Base-by-base conservation (phyloP, 2,797 vertebrate genomes). In the Enteromius fasciolatus region DNA sequence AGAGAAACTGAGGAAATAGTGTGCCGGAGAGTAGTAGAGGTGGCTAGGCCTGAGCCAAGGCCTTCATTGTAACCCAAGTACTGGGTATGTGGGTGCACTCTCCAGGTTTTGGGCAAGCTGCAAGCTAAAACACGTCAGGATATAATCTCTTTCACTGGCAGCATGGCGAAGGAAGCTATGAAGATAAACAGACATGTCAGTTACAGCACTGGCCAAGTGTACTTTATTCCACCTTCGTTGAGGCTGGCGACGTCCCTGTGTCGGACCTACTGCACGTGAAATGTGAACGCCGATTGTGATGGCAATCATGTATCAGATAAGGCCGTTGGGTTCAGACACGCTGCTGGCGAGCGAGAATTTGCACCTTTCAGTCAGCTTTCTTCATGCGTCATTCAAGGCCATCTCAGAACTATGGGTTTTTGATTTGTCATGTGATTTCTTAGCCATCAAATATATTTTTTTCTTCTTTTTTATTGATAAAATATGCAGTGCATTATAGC, bases 271-370 rank as follows among this genome's bases (percentile, higher is more conserved):
- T 69, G 50, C 50, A 48, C 63, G 48, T 83, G 83, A 87, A 85
- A 84, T 64, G 31, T 76, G 85, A 87, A 76, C 41, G 48, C 76
- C 69, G 83, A 87, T 81, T 84, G 82, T 89, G 89, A 93, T 91
- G 76, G 44, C 88, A 92, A 92, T 93, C 90, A 91, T 83, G 82
- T 73, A 92, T 92, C 91, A 91, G 92, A 94, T 94, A 92, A 90
- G 78, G 20, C 80, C 86, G 83, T 18, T 78, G 84, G 68, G 44
- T 87, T 88, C 81, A 89, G 89, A 88, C 85, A 83, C 28, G 87
- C 83, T 20, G 15, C 63, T 69, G 68, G 20, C 33, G 66, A 81
- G 81, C 36, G 23, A 76, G 61, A 67, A 68, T 82, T 44, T 76
- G 48, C 18, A 64, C 61, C 23, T 23, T 79, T 66, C 15, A 44